Evolutionary conservation across 2,113 vertebrate species (phyloP).

Genomic region (Alaudala cheleensis): DNA sequence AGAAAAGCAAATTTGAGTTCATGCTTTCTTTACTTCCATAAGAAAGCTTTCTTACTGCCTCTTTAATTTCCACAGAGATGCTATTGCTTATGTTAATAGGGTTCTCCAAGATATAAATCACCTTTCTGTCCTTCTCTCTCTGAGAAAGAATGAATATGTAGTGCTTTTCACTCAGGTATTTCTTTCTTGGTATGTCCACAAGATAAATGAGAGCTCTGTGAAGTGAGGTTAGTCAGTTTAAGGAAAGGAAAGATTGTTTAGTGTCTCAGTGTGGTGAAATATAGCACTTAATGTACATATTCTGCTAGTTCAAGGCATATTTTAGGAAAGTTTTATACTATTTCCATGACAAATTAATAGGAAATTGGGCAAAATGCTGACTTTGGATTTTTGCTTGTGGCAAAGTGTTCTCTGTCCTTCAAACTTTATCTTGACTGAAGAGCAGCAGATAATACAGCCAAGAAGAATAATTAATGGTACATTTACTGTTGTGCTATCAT

Average conservation of each 20-base stretch:
- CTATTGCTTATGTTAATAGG: not conserved
- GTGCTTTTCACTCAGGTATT: not conserved
- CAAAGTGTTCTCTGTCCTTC: slow-evolving; percentile 15
- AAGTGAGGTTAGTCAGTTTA: not conserved
- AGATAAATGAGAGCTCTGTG: not conserved
- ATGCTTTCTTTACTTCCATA: not conserved
- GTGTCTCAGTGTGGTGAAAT: not conserved
- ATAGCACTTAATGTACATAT: not conserved
- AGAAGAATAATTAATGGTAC: slow-evolving; percentile 22
- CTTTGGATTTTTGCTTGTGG: not conserved
- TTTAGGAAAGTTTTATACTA: not conserved
- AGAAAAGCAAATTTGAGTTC: not conserved
- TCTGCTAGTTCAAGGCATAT: not conserved
- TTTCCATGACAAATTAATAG: not conserved
- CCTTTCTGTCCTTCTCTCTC: not conserved
- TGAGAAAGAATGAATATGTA: not conserved
- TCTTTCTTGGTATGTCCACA: not conserved
- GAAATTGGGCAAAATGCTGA: slow-evolving; percentile 9
- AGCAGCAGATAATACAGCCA: not conserved
- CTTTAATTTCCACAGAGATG: not conserved
- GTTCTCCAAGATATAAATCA: not conserved
- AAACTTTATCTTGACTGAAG: not conserved
- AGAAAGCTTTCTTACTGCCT: not conserved
- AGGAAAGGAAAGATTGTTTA: not conserved
- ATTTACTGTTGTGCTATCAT: not conserved